Evolutionary conservation across 2,797 vertebrate genomes (phyloP).

Genomic region (Melanotaenia maccullochi): DNA sequence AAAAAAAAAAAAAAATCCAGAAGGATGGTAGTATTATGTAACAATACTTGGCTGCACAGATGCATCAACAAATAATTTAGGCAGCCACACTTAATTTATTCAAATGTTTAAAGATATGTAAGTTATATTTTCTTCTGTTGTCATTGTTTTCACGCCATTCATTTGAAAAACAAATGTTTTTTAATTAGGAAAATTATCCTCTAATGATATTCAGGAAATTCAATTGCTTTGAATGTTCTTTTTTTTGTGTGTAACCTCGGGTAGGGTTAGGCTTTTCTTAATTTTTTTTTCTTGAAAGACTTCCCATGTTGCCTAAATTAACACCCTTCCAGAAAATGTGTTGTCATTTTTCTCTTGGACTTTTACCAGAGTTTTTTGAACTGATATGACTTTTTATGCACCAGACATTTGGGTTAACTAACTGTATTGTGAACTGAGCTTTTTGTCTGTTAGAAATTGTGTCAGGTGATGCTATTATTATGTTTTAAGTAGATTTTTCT

Average conservation of each 20-base stretch:
- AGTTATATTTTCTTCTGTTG: too few species aligned
- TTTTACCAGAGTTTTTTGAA: constrained; percentile 14
- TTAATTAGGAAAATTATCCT: not conserved
- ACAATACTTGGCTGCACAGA: constrained; percentile 14
- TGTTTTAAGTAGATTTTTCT: constrained; percentile 23
- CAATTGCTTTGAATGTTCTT: constrained; percentile 4
- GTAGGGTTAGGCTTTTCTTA: constrained; percentile 4
- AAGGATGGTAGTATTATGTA: constrained; percentile 19
- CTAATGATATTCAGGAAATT: not conserved
- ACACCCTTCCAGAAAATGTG: constrained; percentile 52
- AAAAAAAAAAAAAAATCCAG: not conserved
- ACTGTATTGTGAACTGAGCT: constrained; percentile 2
- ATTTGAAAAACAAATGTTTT: constrained; percentile 9
- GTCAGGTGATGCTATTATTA: not conserved
- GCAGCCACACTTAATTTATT: constrained; percentile 8
- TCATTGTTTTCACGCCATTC: not conserved
- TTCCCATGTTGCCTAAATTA: constrained; percentile 38
- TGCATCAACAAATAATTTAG: constrained; percentile 21
- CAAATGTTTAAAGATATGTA: not conserved
- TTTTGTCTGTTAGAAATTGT: not conserved
- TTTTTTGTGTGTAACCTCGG: constrained; percentile 30
- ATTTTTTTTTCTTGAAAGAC: constrained; percentile 11
- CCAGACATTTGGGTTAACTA: constrained; percentile 8
- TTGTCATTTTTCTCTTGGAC: constrained; percentile 36
- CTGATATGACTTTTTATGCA: constrained; percentile 8